Percentiles rank a stretch among this genome's conserved stretches.
phyloP scores from a whole-genome alignment of 2,888 invertebrate species.

The Rutpela maculata region DNA sequence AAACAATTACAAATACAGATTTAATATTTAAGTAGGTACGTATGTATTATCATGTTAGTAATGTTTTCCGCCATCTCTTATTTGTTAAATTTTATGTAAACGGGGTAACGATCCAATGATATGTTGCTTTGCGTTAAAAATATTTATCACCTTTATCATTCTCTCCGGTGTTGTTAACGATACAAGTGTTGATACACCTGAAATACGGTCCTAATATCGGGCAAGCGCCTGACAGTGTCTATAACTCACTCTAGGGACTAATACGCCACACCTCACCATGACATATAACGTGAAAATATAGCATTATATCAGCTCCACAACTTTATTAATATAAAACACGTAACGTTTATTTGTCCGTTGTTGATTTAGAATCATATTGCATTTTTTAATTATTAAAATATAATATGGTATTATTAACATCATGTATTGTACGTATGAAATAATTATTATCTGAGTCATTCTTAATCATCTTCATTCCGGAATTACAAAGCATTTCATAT shows the following conservation, averaged over 20 bases:
- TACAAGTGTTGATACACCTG: slow-evolving; percentile 68
- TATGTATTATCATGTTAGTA: too few relatives aligned
- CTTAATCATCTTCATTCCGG: too few relatives aligned
- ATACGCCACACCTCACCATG: slow-evolving; percentile 61
- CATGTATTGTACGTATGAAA: too few relatives aligned
- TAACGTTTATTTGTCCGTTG: not conserved
- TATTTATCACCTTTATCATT: slow-evolving; percentile 70
- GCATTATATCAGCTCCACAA: slow-evolving; percentile 54
- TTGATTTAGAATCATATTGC: too few relatives aligned
- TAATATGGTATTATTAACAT: too few relatives aligned
- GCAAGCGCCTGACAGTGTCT: slow-evolving; percentile 55
- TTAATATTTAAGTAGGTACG: too few relatives aligned
- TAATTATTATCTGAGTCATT: too few relatives aligned
- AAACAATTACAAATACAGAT: too few relatives aligned
- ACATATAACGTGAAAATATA: slow-evolving; percentile 59
- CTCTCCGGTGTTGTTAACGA: slow-evolving; percentile 67
- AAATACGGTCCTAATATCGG: slow-evolving; percentile 70
- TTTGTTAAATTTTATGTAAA: not conserved
- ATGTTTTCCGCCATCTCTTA: too few relatives aligned
- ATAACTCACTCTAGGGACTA: slow-evolving; percentile 61
- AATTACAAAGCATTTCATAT: too few relatives aligned
- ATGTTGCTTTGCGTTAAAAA: slow-evolving; percentile 58
- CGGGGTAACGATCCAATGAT: slow-evolving; percentile 42
- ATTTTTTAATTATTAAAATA: too few relatives aligned
- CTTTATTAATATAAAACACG: slow-evolving; percentile 48